Evolutionary conservation across 1,140 invertebrate genomes (phyloP).

Genomic region (Coelopa frigida): DNA sequence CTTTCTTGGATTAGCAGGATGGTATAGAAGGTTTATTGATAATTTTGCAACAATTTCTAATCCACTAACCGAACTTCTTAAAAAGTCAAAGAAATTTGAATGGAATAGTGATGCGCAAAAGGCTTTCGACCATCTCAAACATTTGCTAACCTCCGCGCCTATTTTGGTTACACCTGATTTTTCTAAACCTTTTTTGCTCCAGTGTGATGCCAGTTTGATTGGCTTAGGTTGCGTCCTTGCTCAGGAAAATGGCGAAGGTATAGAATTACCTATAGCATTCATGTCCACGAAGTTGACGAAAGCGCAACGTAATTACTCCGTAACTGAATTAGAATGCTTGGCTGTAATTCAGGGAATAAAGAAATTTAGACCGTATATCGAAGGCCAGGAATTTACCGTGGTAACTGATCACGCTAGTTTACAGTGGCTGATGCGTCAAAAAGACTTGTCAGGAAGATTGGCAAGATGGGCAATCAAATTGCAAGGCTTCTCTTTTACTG

Average conservation of each 20-base stretch:
- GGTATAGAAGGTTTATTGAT: constrained; percentile 8
- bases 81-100: constrained; percentile 3
- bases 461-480: constrained; percentile 28
- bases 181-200: constrained; percentile 27
- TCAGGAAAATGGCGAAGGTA: constrained; percentile 23
- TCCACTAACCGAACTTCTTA: constrained; percentile 9
- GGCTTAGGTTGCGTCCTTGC: constrained; percentile 35
- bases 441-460: constrained; percentile 22
- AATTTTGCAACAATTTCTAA: constrained; percentile 8
- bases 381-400: constrained; percentile 36
- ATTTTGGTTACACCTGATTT: constrained; percentile 33
- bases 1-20: constrained; percentile 10
- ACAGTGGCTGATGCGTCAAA: constrained; percentile 18
- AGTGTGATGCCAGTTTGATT: constrained; percentile 35
- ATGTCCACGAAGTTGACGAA: constrained; percentile 20
- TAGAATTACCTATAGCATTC: constrained; percentile 30
- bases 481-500: constrained; percentile 18
- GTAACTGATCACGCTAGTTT: constrained; percentile 28
- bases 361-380: constrained; percentile 44
- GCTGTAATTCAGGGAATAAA: constrained; percentile 42
- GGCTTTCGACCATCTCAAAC: constrained; percentile 32
- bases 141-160: constrained; percentile 27
- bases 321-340: constrained; percentile 44
- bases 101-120: constrained; percentile 28
- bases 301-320: constrained; percentile 16